These are phyloP conservation scores for Kuschelorhynchus macadamiae DNA, from an alignment of 2,888 invertebrate genomes.

Conservation along the genomic window DNA sequence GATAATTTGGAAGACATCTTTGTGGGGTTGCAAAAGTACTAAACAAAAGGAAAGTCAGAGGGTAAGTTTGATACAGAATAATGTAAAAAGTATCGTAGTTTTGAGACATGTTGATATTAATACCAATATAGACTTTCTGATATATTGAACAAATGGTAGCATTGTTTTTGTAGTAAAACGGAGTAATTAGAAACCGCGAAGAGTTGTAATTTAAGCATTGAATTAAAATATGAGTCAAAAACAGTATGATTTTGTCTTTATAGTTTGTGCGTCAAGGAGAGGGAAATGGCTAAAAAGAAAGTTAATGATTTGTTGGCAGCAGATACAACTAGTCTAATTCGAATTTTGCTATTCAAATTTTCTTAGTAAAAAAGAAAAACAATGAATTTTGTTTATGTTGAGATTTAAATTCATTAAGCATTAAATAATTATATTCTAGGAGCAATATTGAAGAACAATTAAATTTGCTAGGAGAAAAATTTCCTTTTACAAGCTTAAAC, in stretches of 20 bases:
- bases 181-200: slow-evolving; percentile 3
- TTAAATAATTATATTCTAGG: slow-evolving; percentile 12
- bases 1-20: too few relatives aligned
- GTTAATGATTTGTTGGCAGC: slow-evolving; percentile 6
- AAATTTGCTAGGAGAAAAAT: slow-evolving; percentile 4
- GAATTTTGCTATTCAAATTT: neutral
- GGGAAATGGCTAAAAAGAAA: slow-evolving; percentile 41
- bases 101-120: neutral
- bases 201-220: slow-evolving; percentile 4
- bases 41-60: too few relatives aligned
- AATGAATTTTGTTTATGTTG: neutral
- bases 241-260: slow-evolving; percentile 55
- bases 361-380: slow-evolving; percentile 18
- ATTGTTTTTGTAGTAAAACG: slow-evolving; percentile 11
- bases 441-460: slow-evolving; percentile 15
- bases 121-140: neutral
- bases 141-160: slow-evolving; percentile 8
- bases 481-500: slow-evolving; percentile 17
- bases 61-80: too few relatives aligned
- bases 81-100: too few relatives aligned
- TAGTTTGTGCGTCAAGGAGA: slow-evolving; percentile 52
- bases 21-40: too few relatives aligned
- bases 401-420: slow-evolving; percentile 20
- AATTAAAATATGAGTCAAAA: slow-evolving; percentile 53
- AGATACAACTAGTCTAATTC: slow-evolving; percentile 1